Conservation (phyloP, 2,888 invertebrate species). For the Homarus gammarus region DNA sequence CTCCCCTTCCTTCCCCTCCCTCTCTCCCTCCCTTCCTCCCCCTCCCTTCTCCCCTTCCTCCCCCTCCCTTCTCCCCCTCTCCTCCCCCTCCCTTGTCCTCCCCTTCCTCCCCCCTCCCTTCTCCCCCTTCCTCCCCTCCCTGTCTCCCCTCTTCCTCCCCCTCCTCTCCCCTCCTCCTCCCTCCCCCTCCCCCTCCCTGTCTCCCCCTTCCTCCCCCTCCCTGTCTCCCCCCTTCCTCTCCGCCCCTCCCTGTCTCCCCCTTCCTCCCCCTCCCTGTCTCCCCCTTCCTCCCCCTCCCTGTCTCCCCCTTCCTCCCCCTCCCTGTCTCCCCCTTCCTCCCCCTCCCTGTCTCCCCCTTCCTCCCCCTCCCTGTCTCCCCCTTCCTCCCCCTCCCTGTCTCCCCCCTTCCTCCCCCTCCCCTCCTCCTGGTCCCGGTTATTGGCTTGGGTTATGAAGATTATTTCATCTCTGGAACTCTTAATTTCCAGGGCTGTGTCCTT, state of each 20-base stretch:
- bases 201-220: neutral
- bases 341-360: neutral
- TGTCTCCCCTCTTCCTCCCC: neutral
- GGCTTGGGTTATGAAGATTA: conserved; percentile 51
- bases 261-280: neutral
- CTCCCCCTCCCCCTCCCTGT: neutral
- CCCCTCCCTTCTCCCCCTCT: neutral
- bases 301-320: neutral
- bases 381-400: neutral
- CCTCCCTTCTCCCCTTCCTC: neutral
- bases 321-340: neutral
- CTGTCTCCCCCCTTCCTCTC: neutral
- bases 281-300: no score
- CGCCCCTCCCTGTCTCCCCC: neutral
- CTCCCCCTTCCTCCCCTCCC: neutral
- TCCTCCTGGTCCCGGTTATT: neutral
- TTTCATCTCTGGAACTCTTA: conserved; percentile 57
- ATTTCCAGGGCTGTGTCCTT: conserved; percentile 35
- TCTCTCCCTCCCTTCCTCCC: neutral
- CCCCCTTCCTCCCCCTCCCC: neutral
- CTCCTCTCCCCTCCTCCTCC: neutral
- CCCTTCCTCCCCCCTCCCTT: neutral
- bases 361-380: neutral
- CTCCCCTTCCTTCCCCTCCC: neutral
- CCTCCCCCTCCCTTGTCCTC: neutral